These are phyloP conservation scores for Limulus polyphemus DNA, from an alignment of 2,888 invertebrate genomes.

Conservation along the genomic window DNA sequence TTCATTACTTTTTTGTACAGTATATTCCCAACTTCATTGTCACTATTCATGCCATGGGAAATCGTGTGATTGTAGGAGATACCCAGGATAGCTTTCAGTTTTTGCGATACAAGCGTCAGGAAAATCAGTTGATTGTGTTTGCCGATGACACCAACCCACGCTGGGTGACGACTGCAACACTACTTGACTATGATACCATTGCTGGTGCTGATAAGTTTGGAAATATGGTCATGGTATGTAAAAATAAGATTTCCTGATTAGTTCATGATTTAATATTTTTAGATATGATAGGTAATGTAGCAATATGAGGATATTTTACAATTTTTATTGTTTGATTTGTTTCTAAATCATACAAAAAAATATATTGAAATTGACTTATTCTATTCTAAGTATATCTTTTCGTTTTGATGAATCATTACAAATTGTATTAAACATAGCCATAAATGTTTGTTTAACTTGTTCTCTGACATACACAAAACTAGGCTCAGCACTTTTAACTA, in stretches of 20 bases:
- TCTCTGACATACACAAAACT: too few relatives aligned
- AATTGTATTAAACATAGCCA: too few relatives aligned
- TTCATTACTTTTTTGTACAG: constrained; percentile 39
- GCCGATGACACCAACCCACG: constrained; percentile 96
- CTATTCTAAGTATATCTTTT: too few relatives aligned
- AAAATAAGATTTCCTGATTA: not conserved
- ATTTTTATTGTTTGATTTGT: too few relatives aligned
- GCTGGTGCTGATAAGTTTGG: constrained; percentile 97
- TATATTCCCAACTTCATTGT: constrained; percentile 92
- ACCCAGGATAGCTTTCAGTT: constrained; percentile 95
- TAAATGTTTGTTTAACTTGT: too few relatives aligned
- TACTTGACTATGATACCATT: constrained; percentile 91
- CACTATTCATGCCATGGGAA: constrained; percentile 84
- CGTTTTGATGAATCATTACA: too few relatives aligned
- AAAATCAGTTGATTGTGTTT: constrained; percentile 95
- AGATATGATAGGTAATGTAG: too few relatives aligned
- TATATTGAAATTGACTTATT: too few relatives aligned
- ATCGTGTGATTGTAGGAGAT: constrained; percentile 86
- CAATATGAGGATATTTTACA: too few relatives aligned
- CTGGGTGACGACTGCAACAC: constrained; percentile 83
- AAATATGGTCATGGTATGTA: constrained; percentile 71
- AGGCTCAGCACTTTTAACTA: too few relatives aligned
- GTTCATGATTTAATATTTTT: too few relatives aligned
- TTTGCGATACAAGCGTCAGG: constrained; percentile 75
- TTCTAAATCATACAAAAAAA: too few relatives aligned